Conservation (phyloP, 2,797 vertebrate genomes). For the Cyprinodon diabolis region DNA sequence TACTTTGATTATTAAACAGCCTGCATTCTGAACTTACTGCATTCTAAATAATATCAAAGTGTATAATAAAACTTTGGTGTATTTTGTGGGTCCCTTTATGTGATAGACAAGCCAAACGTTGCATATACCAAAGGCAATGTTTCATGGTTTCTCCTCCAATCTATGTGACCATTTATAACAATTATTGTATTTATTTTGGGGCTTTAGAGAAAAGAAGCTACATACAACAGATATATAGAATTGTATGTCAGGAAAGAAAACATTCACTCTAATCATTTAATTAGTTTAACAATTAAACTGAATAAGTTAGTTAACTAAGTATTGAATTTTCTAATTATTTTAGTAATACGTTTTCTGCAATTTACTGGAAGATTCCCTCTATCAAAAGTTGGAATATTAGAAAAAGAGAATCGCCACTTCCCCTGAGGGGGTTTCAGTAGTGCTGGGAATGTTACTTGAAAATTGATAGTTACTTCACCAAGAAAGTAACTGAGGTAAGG, state of each 20-base stretch:
- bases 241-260: not conserved
- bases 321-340: too few relatives aligned
- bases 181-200: not conserved
- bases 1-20: slow-evolving; percentile 12
- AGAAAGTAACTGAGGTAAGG: too few relatives aligned
- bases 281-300: not conserved
- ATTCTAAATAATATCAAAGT: too few relatives aligned
- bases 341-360: too few relatives aligned
- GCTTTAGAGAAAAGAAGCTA: not conserved
- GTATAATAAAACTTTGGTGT: not conserved
- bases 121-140: not conserved
- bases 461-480: too few relatives aligned
- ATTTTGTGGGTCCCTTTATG: not conserved
- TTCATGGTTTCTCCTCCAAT: not conserved
- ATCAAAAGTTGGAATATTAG: too few relatives aligned
- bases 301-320: not conserved
- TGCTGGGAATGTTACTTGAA: too few relatives aligned
- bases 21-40: not conserved
- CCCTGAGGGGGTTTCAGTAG: too few relatives aligned
- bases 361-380: too few relatives aligned
- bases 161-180: not conserved
- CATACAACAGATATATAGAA: not conserved
- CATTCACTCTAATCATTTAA: not conserved
- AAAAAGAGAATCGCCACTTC: too few relatives aligned
- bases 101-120: not conserved